A percentile compares a stretch with the other conserved stretches of the same genome.
phyloP scores from a whole-genome alignment of 2,888 invertebrate species.

The Drosophila pseudotalamancana region DNA sequence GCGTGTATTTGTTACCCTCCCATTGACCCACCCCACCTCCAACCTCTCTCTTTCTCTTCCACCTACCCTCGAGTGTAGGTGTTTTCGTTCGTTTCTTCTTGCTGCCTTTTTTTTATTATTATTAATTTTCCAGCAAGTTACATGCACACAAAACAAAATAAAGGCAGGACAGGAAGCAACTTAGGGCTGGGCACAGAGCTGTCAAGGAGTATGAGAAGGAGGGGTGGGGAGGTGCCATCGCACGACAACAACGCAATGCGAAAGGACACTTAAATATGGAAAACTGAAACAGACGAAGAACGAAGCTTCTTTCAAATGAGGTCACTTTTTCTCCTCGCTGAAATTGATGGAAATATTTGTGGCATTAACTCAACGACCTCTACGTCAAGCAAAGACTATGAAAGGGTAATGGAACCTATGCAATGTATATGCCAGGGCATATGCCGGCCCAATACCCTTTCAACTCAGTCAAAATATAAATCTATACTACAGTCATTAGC shows the following conservation, averaged over 20 bases:
- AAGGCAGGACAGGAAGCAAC: constrained; percentile 62
- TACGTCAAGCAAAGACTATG: constrained; percentile 36
- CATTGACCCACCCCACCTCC: constrained; percentile 13
- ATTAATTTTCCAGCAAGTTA: constrained; percentile 80
- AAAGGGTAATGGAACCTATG: neutral
- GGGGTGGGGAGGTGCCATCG: constrained; percentile 30
- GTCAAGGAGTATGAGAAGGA: neutral
- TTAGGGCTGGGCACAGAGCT: constrained; percentile 12
- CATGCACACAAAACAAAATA: constrained; percentile 76
- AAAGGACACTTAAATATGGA: constrained; percentile 78
- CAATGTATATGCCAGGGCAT: no score
- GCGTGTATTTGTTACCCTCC: constrained; percentile 69
- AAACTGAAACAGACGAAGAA: constrained; percentile 45
- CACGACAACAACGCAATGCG: constrained; percentile 62
- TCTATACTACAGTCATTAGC: no score
- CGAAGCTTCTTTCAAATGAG: constrained; percentile 71
- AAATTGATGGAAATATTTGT: constrained; percentile 60
- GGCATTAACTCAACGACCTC: constrained; percentile 59
- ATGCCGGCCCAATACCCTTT: no score
- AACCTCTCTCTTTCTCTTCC: neutral
- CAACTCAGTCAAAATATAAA: no score
- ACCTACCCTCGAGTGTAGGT: constrained; percentile 46
- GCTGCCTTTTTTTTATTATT: constrained; percentile 70
- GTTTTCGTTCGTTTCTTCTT: constrained; percentile 53
- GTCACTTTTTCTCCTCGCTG: constrained; percentile 61